A percentile compares a stretch with the other conserved stretches of the same genome.
These are phyloP conservation scores for Caloenas nicobarica DNA, from an alignment of 2,113 vertebrate species.

Conservation along the genomic window DNA sequence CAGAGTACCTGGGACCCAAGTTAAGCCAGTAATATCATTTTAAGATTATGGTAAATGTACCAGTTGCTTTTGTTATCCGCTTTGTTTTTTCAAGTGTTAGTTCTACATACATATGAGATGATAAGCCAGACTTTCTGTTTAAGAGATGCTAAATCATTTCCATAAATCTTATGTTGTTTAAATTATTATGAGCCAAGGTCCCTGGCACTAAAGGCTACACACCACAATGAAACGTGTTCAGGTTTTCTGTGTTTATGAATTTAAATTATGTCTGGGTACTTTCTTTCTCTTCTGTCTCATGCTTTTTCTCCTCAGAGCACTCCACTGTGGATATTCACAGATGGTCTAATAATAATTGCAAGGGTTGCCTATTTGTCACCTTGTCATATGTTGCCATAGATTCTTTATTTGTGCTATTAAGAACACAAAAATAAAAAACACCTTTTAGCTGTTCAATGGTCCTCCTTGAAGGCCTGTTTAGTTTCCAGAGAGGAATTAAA, in stretches of 20 bases:
- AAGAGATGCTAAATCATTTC: conserved; percentile 55
- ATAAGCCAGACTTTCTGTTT: conserved; percentile 31
- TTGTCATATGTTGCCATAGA: conserved; percentile 20
- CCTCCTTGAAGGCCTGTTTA: neutral
- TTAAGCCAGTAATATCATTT: neutral
- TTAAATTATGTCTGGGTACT: conserved; percentile 36
- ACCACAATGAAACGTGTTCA: neutral
- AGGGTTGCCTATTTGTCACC: conserved; percentile 33
- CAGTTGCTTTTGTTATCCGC: neutral
- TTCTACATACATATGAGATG: conserved; percentile 5
- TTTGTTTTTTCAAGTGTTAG: neutral
- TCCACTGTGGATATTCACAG: conserved; percentile 42
- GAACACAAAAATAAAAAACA: conserved; percentile 3
- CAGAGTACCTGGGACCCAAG: neutral
- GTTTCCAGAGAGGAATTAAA: neutral
- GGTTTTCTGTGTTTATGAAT: conserved; percentile 50
- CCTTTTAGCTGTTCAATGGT: neutral
- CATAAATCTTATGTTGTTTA: conserved; percentile 25
- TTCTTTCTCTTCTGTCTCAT: neutral
- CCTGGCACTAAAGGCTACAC: conserved; percentile 7
- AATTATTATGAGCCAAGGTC: conserved; percentile 17
- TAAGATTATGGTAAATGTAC: neutral
- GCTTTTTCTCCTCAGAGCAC: conserved; percentile 22
- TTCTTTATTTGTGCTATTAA: conserved; percentile 59
- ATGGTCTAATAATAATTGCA: conserved; percentile 35